These are phyloP conservation scores for Abrostola triplasia DNA, from an alignment of 2,888 invertebrate species.

Conservation along the genomic window DNA sequence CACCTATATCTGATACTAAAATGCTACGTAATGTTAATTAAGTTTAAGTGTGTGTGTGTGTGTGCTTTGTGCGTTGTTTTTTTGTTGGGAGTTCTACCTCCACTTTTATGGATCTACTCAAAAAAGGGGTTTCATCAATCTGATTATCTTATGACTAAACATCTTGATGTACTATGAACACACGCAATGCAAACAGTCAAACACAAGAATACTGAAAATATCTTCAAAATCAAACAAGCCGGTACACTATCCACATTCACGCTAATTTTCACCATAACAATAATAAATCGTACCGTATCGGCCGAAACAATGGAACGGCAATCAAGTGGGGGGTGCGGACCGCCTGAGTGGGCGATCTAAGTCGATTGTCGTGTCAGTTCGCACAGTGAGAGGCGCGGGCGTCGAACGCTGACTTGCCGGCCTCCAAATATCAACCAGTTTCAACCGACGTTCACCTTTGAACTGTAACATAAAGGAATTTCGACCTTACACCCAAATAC, in stretches of 20 bases:
- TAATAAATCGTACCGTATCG: slow-evolving; percentile 52
- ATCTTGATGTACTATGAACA: too few species aligned
- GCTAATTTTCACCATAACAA: background rate
- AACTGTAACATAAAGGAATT: slow-evolving; percentile 49
- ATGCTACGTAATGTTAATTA: too few species aligned
- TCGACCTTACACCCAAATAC: slow-evolving; percentile 43
- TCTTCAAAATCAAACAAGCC: background rate
- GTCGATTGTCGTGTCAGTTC: slow-evolving; percentile 60
- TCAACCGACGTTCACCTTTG: slow-evolving; percentile 57
- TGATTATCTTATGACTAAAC: too few species aligned
- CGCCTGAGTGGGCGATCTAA: slow-evolving; percentile 75
- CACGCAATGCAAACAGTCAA: too few species aligned
- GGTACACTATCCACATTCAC: background rate
- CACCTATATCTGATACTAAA: too few species aligned
- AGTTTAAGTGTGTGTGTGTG: too few species aligned
- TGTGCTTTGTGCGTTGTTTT: too few species aligned
- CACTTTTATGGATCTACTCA: too few species aligned
- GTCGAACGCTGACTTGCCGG: slow-evolving; percentile 76
- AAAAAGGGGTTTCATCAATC: too few species aligned
- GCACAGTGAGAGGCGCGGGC: slow-evolving; percentile 81
- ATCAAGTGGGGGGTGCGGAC: slow-evolving; percentile 75
- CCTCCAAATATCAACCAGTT: slow-evolving; percentile 60
- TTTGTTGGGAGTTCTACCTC: too few species aligned
- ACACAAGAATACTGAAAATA: background rate
- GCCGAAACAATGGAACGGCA: slow-evolving; percentile 59